Evolutionary conservation across 2,888 invertebrate genomes (phyloP), one percentile per base, ranked within the genome.

Genomic region (Trachelus tabidus): DNA sequence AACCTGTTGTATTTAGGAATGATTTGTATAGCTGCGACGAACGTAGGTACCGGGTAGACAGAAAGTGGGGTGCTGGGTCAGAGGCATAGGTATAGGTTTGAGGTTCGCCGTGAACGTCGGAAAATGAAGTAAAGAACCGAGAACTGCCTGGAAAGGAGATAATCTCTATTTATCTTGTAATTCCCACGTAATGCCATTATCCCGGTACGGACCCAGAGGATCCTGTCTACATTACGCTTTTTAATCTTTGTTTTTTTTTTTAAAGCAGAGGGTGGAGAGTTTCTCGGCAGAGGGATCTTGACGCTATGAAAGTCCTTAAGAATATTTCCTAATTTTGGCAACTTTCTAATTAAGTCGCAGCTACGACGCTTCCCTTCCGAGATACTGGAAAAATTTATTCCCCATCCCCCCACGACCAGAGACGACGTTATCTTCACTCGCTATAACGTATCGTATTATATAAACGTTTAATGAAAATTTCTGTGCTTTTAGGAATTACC

Each of bases 81-180:
- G 76, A 71, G 75, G 75, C 73, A 71, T 73, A 75, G 68, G 75
- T 75, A 76, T 75, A 73, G 73, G 75, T 75, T 68, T 68, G 76
- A 69, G 78, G 75, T 77, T 78, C 40, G 69, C 40, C 76, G 75
- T 76, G 75, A 71, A 33, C 77, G 78, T 80, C 79, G 78, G 78
- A 76, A 77, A 75, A 82, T 75, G 75, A 77, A 76, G 80, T 35
- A 80, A 80, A 76, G 79, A 75, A 79, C 76, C 69, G 77, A 75
- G 75, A 77, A 73, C 79, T 77, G 76, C 77, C 81, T 79, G 84
- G 82, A 79, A 81, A 85, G 80, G 85, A 85, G 86, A 88, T 88
- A 85, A 88, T 87, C 88, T 85, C 87, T 84, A 87, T 88, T 88
- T 87, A 87, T 88, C 87, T 88, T 85, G 86, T 86, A 85, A 86